phyloP scores from a whole-genome alignment of 2,113 vertebrate species.

The Podarcis muralis region DNA sequence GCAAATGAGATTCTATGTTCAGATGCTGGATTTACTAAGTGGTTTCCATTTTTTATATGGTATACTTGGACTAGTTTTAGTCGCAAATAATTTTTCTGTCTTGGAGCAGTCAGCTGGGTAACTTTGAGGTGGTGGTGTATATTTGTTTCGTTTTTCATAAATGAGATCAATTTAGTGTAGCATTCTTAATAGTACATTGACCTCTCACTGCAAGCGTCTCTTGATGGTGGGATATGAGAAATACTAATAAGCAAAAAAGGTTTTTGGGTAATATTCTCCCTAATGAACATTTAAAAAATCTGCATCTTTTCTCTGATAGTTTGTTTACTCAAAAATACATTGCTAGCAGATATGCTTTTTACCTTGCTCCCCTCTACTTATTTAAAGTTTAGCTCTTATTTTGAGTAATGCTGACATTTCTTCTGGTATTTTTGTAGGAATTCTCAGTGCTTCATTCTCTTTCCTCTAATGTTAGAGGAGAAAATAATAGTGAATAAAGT shows the following conservation, averaged over 20 bases:
- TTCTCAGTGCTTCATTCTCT: slow-evolving; percentile 6
- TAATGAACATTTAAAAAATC: too few relatives aligned
- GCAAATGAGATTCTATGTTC: neutral
- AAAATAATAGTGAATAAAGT: slow-evolving; percentile 25
- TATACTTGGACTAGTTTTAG: neutral
- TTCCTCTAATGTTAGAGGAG: slow-evolving; percentile 33
- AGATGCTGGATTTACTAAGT: neutral
- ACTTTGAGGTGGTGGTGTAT: neutral
- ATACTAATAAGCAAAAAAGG: neutral
- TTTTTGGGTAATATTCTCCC: neutral
- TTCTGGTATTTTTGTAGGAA: slow-evolving; percentile 36
- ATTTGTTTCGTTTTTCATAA: neutral
- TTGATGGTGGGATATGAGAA: neutral
- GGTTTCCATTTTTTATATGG: neutral
- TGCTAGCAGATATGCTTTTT: neutral
- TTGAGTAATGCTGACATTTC: slow-evolving; percentile 21
- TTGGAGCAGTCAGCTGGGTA: neutral
- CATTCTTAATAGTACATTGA: neutral
- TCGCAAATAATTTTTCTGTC: neutral
- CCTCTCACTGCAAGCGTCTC: neutral
- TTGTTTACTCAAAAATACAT: neutral
- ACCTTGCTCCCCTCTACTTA: neutral
- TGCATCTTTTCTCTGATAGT: neutral
- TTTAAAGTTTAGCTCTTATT: slow-evolving; percentile 29
- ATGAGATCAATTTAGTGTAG: neutral